Percentiles rank a stretch among this genome's conserved stretches.
These are phyloP conservation scores for Holacanthella duospinosa DNA, from an alignment of 2,888 invertebrate species.

Conservation along the genomic window DNA sequence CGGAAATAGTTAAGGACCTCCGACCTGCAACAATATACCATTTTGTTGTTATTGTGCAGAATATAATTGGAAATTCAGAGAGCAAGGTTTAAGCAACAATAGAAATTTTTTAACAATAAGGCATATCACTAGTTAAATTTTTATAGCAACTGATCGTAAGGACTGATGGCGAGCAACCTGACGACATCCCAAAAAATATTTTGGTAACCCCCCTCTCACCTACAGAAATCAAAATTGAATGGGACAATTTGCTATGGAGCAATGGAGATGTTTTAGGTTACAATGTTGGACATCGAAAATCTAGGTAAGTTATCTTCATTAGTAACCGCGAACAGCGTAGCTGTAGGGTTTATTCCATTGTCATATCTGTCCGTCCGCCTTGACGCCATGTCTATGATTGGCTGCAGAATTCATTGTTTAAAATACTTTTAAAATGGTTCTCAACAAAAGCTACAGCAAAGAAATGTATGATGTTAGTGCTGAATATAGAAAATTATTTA, in stretches of 20 bases:
- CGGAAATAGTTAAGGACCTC: conserved; percentile 35
- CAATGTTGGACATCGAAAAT: conserved; percentile 37
- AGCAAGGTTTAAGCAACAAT: conserved; percentile 39
- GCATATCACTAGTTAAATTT: too few relatives aligned
- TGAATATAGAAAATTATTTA: too few relatives aligned
- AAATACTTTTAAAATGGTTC: too few relatives aligned
- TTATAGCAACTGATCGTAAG: conserved; percentile 33
- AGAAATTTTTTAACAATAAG: too few relatives aligned
- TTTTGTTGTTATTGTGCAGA: conserved; percentile 43
- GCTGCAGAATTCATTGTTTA: too few relatives aligned
- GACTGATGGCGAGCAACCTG: conserved; percentile 40
- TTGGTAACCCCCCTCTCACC: conserved; percentile 41
- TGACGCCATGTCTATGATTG: too few relatives aligned
- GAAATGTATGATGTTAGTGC: too few relatives aligned
- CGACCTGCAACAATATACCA: conserved; percentile 43
- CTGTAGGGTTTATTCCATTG: too few relatives aligned
- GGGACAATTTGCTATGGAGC: conserved; percentile 40
- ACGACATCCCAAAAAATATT: conserved; percentile 41
- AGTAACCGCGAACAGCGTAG: too few relatives aligned
- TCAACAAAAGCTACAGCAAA: too few relatives aligned
- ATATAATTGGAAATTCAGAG: conserved; percentile 44
- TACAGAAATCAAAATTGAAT: conserved; percentile 41
- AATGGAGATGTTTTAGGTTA: conserved; percentile 40
- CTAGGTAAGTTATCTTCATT: too few relatives aligned
- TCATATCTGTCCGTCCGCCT: too few relatives aligned